Conservation (phyloP, 2,888 invertebrate species). For the Amphimallon solstitiale region DNA sequence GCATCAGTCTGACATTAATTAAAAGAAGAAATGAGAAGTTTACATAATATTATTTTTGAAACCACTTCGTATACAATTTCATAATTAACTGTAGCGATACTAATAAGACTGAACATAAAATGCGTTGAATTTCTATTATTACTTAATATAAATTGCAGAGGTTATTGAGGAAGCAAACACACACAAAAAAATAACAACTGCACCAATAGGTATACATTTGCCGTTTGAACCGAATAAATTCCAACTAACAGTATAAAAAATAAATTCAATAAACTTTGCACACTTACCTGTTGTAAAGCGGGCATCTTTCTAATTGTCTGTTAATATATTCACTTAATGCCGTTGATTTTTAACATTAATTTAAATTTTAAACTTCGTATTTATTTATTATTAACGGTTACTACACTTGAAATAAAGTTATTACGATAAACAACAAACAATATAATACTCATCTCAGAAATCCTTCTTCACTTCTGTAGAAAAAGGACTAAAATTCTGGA, state of each 20-base stretch:
- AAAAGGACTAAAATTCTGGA: conserved; percentile 36
- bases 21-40: conserved; percentile 32
- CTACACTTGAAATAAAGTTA: conserved; percentile 5
- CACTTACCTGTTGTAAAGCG: conserved; percentile 20
- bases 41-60: conserved; percentile 39
- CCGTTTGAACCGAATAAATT: background rate
- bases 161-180: background rate
- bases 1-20: conserved; percentile 30
- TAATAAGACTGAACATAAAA: conserved; percentile 36
- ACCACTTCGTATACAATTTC: conserved; percentile 34
- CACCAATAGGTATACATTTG: background rate
- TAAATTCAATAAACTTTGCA: background rate
- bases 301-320: conserved; percentile 12
- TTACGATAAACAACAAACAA: background rate
- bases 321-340: background rate
- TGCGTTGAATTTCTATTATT: conserved; percentile 36
- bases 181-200: background rate
- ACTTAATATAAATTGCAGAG: conserved; percentile 33
- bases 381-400: conserved; percentile 1
- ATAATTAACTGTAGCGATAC: conserved; percentile 43
- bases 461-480: conserved; percentile 29
- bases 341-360: background rate
- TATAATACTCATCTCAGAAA: conserved; percentile 6
- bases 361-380: background rate
- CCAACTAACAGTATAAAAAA: background rate